Evolutionary conservation across 1,140 invertebrate species (phyloP).

Genomic region (Tetramorium simillimum): DNA sequence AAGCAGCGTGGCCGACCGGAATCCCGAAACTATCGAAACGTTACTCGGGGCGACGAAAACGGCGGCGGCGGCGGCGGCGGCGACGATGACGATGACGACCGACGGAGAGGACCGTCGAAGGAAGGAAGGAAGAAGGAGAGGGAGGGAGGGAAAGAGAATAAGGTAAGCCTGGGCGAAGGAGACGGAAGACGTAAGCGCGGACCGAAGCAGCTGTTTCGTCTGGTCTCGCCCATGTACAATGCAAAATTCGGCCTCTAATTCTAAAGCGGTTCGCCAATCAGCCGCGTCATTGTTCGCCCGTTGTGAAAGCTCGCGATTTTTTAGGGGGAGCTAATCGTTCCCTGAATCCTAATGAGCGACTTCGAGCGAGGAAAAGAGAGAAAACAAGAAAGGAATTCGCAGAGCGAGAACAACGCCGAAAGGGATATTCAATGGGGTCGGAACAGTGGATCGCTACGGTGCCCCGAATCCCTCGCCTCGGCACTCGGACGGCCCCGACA

Average conservation of each 20-base stretch:
- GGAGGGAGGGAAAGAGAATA: slow-evolving; percentile 1
- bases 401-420: not conserved
- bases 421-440: slow-evolving; percentile 21
- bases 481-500: not conserved
- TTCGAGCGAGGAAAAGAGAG: slow-evolving; percentile 19
- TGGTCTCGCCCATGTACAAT: slow-evolving; percentile 69
- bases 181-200: slow-evolving; percentile 45
- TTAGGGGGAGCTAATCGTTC: slow-evolving; percentile 68
- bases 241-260: slow-evolving; percentile 77
- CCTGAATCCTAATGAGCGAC: slow-evolving; percentile 72
- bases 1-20: slow-evolving; percentile 22
- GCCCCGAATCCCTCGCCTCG: not conserved
- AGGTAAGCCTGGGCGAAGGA: slow-evolving; percentile 32
- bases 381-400: slow-evolving; percentile 30
- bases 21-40: slow-evolving; percentile 52
- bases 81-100: not conserved
- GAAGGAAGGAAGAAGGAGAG: slow-evolving; percentile 16
- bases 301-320: slow-evolving; percentile 73
- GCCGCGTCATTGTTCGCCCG: slow-evolving; percentile 74
- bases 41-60: slow-evolving; percentile 51
- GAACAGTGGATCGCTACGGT: not conserved
- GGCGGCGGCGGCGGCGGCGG: not conserved
- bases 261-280: slow-evolving; percentile 79
- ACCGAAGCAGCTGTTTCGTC: slow-evolving; percentile 72
- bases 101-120: not conserved